Evolutionary conservation across 2,797 vertebrate genomes (phyloP), one percentile per base, ranked within the genome.

Genomic region (Myripristis jacobus): DNA sequence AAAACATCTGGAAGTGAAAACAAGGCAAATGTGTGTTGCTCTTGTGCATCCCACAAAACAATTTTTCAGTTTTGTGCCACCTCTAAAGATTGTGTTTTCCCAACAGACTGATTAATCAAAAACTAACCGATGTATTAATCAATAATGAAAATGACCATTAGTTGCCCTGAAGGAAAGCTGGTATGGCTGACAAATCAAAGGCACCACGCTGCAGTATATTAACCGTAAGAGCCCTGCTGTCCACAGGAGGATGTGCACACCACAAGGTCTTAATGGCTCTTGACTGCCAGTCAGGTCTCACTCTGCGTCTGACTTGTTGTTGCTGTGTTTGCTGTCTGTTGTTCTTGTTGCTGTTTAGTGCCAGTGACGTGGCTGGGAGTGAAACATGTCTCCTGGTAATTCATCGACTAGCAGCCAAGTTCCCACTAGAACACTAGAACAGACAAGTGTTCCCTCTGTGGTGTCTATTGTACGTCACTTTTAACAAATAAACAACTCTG

Each of bases 281-380:
- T 16, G 73, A 64, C 71, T 19, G 41, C 29, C 6, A 7, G 62
- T 85, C 79, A 69, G 25, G 67, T 55, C 43, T 63, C 36, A 46
- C 81, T 82, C 22, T 65, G 44, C 18, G 7, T 50, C 61, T 9
- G 48, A 62, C 27, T 63, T 22, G 36, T 15, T 79, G 36, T 41
- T 52, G 54, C 56, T 76, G 59, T 24, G 10, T 54, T 70, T 36
- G 34, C 44, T 36, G 68, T 13, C 61, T 51, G 61, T 57, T 73
- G 70, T 44, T 72, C 38, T 48, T 54, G 47, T 34, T 59, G 3
- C n/a, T 27, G 66, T 70, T 78, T 46, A 50, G 1, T n/a, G 38
- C 25, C 0, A 2, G 31, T 29, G 55, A 61, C 6, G 2, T 48
- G 4, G 1, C 16, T 31, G 24, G 48, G n/a, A 58, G 70, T 29